Percentiles rank a stretch among this genome's conserved stretches.
These are phyloP conservation scores for Lophura swinhoii DNA, from an alignment of 2,797 vertebrate species.

Conservation along the genomic window DNA sequence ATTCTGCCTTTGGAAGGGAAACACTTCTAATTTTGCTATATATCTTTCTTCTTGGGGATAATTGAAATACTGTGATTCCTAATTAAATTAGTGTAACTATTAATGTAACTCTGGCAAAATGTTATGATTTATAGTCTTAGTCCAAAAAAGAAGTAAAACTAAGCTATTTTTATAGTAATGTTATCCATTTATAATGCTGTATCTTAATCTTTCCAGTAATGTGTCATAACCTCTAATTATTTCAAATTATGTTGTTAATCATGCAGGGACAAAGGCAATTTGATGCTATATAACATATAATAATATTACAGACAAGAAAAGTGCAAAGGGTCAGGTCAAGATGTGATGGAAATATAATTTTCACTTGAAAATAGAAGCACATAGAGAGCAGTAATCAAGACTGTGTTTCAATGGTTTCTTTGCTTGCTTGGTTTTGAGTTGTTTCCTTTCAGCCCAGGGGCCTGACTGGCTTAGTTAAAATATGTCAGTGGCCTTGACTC, in stretches of 20 bases:
- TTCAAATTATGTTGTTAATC: constrained; percentile 18
- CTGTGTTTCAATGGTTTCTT: not conserved
- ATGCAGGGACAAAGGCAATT: not conserved
- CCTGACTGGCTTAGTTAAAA: constrained; percentile 11
- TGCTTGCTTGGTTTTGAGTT: not conserved
- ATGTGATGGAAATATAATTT: not conserved
- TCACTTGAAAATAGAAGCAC: not conserved
- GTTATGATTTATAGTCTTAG: constrained; percentile 7
- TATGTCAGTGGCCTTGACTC: constrained; percentile 12
- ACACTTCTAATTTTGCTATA: not conserved
- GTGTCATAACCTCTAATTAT: not conserved
- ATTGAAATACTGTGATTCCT: not conserved
- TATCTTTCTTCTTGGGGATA: constrained; percentile 12
- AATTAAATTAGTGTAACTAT: constrained; percentile 45
- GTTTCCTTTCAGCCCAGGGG: not conserved
- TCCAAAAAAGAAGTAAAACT: not conserved
- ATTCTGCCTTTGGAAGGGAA: constrained; percentile 3
- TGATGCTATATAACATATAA: not conserved
- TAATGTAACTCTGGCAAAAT: constrained; percentile 1
- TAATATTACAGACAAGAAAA: not conserved
- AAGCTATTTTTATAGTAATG: not conserved
- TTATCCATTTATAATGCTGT: not conserved
- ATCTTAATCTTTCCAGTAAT: constrained; percentile 13
- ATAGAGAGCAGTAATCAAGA: not conserved
- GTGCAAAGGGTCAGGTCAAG: not conserved